These are phyloP conservation scores for Opisthocomus hoazin DNA, from an alignment of 2,113 vertebrate genomes.

Conservation along the genomic window DNA sequence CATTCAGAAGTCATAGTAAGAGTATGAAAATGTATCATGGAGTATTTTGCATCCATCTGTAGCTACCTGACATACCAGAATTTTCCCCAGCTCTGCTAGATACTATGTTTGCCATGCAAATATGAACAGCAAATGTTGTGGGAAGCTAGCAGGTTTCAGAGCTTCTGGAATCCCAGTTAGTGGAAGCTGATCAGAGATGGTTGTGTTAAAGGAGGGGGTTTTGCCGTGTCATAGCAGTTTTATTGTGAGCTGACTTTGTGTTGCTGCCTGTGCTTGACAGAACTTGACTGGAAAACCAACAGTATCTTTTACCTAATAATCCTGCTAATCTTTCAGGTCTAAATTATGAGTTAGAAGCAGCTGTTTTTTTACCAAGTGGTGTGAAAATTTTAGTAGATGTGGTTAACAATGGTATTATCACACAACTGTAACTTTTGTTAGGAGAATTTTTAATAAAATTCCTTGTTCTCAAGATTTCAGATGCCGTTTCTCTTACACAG, in stretches of 20 bases:
- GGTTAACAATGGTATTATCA: neutral
- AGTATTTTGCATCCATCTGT: neutral
- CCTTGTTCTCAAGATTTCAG: neutral
- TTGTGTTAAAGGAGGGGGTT: neutral
- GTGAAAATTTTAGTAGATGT: neutral
- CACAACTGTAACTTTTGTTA: neutral
- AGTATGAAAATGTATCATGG: neutral
- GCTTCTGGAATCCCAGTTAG: neutral
- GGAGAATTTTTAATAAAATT: neutral
- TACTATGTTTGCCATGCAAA: conserved; percentile 16
- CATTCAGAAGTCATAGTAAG: neutral
- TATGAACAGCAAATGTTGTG: neutral
- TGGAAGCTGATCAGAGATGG: neutral
- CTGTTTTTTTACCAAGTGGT: neutral
- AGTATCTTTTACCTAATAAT: neutral
- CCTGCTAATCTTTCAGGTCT: neutral
- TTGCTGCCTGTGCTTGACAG: neutral
- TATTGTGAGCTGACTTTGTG: neutral
- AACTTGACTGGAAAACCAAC: neutral
- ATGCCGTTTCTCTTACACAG: neutral
- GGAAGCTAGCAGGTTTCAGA: neutral
- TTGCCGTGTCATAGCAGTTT: neutral
- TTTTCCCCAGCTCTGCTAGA: neutral
- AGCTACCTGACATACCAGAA: neutral
- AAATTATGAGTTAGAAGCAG: neutral